Evolutionary conservation across 2,113 vertebrate species (phyloP).

Genomic region (Orthonyx spaldingii): DNA sequence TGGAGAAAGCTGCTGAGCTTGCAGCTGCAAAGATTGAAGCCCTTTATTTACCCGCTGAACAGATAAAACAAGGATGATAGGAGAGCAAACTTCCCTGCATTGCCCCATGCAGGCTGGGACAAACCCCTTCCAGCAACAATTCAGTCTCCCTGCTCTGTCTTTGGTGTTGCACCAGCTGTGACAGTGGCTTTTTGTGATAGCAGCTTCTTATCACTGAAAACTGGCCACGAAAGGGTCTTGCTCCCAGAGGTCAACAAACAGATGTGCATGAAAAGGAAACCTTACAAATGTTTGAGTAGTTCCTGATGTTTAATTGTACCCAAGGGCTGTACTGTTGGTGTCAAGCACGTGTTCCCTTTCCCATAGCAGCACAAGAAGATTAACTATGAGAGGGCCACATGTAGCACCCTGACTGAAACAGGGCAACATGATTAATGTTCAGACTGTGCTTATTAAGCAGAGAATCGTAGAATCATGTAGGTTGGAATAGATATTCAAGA

Average conservation of each 20-base stretch:
- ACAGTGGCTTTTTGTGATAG: neutral
- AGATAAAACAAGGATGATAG: neutral
- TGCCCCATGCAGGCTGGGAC: neutral
- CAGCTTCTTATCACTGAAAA: neutral
- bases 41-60: neutral
- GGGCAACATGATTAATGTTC: neutral
- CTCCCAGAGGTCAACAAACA: slow-evolving; percentile 33
- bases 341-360: slow-evolving; percentile 5
- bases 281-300: slow-evolving; percentile 8
- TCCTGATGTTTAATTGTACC: slow-evolving; percentile 37
- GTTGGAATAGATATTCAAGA: neutral
- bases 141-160: neutral
- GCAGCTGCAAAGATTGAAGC: neutral
- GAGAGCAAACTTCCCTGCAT: neutral
- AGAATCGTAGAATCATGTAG: neutral
- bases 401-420: neutral
- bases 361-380: neutral
- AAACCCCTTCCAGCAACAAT: neutral
- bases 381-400: neutral
- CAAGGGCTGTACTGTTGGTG: neutral
- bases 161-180: neutral
- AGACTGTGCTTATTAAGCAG: neutral
- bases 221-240: neutral
- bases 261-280: slow-evolving; percentile 40
- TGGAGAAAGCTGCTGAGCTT: slow-evolving; percentile 40